phyloP scores from a whole-genome alignment of 2,888 invertebrate species.

The Leptopterna dolabrata region DNA sequence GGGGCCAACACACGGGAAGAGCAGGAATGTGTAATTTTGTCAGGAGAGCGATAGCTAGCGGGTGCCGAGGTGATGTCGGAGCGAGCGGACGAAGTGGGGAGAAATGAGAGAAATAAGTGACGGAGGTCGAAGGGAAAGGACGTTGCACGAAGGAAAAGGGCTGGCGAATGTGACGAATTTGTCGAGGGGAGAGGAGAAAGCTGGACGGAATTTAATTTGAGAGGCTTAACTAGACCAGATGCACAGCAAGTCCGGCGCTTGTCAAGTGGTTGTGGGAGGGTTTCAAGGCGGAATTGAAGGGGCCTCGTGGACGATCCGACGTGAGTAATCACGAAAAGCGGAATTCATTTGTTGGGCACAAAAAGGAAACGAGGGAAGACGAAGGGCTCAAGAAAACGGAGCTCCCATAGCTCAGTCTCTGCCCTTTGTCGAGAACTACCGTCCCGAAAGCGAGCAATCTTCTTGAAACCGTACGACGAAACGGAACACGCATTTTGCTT shows the following conservation, averaged over 20 bases:
- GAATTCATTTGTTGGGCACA: constrained; percentile 29
- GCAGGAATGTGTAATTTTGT: constrained; percentile 39
- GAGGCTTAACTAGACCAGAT: constrained; percentile 40
- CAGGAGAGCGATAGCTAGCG: not conserved
- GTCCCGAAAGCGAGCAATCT: too few species aligned
- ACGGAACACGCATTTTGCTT: too few species aligned
- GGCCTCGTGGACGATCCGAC: not conserved
- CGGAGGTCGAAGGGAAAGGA: not conserved
- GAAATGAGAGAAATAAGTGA: constrained; percentile 3
- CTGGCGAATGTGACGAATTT: not conserved
- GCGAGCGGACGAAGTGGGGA: not conserved
- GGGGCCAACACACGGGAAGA: not conserved
- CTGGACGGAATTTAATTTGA: constrained; percentile 32
- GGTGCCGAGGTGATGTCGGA: not conserved
- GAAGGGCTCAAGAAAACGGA: not conserved
- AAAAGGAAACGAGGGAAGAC: not conserved
- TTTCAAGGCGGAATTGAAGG: not conserved
- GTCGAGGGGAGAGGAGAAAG: not conserved
- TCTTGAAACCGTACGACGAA: too few species aligned
- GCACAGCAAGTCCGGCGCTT: constrained; percentile 22
- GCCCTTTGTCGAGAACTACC: not conserved
- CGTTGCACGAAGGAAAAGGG: not conserved
- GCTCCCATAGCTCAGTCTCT: not conserved
- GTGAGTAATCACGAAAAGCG: constrained; percentile 27
- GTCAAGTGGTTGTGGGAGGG: constrained; percentile 16